Evolutionary conservation across 2,888 invertebrate genomes (phyloP), one percentile per base, ranked within the genome.

Genomic region (Netelia fuscicornis): DNA sequence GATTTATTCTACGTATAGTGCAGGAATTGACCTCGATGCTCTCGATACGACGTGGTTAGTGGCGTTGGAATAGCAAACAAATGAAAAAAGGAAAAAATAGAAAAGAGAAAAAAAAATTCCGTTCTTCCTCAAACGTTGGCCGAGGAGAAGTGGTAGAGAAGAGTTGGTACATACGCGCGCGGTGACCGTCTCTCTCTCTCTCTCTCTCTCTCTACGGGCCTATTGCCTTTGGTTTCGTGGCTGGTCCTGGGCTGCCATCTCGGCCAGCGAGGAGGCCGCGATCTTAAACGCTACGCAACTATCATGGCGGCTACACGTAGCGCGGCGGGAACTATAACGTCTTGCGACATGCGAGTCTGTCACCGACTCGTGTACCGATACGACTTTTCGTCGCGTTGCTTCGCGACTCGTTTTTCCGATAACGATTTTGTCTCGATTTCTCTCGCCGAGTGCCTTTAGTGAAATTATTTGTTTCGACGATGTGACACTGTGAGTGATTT

Each of bases 271-370:
- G 54, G 25, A 23, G 78, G 65, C 79, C 82, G 85, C 82, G 86
- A 88, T 89, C 83, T 87, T 89, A 87, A 89, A 89, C 83, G 87
- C 82, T 81, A 88, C 89, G 86, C 84, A 90, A 89, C 88, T 90
- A 87, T 89, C 87, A 90, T 88, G 89, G 83, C 86, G 84, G 64
- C 76, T 78, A 88, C 89, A 88, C 88, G 89, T 89, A 88, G 78
- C 48, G 52, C 42, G 56, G 42, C 65, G 48, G n/a, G 23, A 76
- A 76, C 20, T 64, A n/a, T 23, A 71, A 70, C 70, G n/a, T 48
- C 52, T 10, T 17, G 68, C 37, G 37, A 67, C 13, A 0, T 17
- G n/a, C 2, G 10, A 65, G 23, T 20, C 48, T n/a, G 11, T 37
- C 8, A 60, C 17, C 23, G 42, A 37, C 20, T 67, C n/a, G 65